Conservation (phyloP, 1,140 invertebrate genomes). For the Wasmannia auropunctata region DNA sequence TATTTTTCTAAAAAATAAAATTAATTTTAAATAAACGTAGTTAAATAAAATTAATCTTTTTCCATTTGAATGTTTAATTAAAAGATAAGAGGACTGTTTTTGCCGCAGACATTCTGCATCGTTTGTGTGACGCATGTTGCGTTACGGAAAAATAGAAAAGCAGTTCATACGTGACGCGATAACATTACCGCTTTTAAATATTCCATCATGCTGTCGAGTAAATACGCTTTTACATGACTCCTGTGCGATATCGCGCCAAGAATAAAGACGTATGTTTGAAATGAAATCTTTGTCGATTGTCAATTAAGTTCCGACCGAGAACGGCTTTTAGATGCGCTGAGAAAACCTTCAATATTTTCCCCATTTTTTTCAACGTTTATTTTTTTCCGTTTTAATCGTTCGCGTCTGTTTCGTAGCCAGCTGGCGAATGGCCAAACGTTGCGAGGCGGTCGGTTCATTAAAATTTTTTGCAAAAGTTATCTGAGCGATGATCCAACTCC, state of each 20-base stretch:
- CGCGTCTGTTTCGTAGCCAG: background rate
- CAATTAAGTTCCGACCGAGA: background rate
- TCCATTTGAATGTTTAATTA: background rate
- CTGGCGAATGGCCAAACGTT: constrained; percentile 11
- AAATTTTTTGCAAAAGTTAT: constrained; percentile 30
- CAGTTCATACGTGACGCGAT: background rate
- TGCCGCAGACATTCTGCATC: background rate
- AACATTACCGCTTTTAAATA: constrained; percentile 22
- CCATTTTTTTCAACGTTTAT: background rate
- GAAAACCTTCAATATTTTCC: background rate
- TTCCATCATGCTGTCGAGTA: background rate
- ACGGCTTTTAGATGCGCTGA: background rate
- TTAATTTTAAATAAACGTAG: background rate
- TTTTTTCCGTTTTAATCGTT: background rate
- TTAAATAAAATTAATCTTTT: background rate
- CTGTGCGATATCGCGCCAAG: background rate
- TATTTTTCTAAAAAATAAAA: background rate
- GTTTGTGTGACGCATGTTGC: background rate
- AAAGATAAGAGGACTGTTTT: background rate
- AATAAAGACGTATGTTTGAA: background rate
- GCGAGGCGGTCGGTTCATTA: background rate
- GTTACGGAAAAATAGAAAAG: background rate
- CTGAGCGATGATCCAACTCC: background rate
- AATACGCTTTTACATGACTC: background rate
- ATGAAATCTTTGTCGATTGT: constrained; percentile 1